Percentiles rank a stretch among this genome's conserved stretches.
Evolutionary conservation across 2,113 vertebrate species (phyloP).

Genomic region (Stictonetta naevosa): DNA sequence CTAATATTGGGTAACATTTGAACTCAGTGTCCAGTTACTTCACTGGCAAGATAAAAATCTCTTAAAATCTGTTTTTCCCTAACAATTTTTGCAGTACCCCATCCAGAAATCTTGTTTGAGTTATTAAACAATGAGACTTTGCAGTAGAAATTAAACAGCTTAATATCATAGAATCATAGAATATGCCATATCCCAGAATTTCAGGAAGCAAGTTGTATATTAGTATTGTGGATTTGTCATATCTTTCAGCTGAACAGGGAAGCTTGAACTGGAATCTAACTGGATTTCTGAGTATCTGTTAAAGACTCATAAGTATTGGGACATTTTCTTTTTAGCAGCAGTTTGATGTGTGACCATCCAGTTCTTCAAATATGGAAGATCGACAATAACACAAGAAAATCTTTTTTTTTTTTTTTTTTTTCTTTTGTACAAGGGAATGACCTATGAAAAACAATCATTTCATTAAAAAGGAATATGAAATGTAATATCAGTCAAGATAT

Average conservation of each 20-base stretch:
- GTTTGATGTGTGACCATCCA: not conserved
- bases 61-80: not conserved
- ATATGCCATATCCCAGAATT: not conserved
- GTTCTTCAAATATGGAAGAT: not conserved
- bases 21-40: not conserved
- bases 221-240: not conserved
- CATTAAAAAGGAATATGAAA: not conserved
- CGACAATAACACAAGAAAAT: not conserved
- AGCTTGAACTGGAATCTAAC: accelerated
- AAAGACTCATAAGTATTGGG: not conserved
- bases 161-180: too few species aligned
- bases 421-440: not conserved
- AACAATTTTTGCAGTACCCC: accelerated
- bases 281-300: not conserved
- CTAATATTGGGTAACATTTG: accelerated
- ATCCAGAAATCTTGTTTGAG: not conserved
- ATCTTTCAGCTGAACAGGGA: not conserved
- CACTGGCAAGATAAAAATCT: not conserved
- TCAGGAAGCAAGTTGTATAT: not conserved
- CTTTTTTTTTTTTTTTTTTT: not conserved
- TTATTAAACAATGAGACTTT: not conserved
- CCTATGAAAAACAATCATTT: not conserved
- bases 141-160: not conserved
- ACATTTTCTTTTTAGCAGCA: not conserved
- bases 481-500: accelerated